Evolutionary conservation across 2,888 invertebrate species (phyloP), one percentile per base, ranked within the genome.

Genomic region (Serripes groenlandicus): DNA sequence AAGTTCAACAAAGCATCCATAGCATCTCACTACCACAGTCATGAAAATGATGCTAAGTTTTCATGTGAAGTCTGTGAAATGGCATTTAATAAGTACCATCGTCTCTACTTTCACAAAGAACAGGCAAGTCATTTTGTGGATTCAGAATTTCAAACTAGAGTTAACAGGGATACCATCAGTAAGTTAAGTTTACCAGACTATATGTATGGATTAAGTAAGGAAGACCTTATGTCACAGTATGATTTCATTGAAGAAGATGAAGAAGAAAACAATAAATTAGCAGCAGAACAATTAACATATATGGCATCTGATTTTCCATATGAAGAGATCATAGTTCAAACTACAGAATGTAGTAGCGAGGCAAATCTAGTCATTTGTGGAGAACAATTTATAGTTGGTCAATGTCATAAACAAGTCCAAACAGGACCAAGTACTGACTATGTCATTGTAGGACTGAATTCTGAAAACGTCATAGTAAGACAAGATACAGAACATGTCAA

Each of bases 251-350:
- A 35, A 35, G 56, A 56, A 3, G 56, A 49, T 15, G 49, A 49
- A 21, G 49, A 49, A 21, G 49, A 15, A 3, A 21, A 78, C 15
- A 37, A 78, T 26, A 74, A 75, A n/a, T 23, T 71, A 21, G 78
- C 78, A 21, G 78, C 78, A 30, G 71, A 82, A 34, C 82, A 82
- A 56, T 30, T 78, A 15, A 82, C 82, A 58, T 32, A 71, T 35
- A 72, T 82, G 82, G 81, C 79, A 7, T n/a, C 74, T 54, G 69
- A 70, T 21, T 42, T 69, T 9, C 30, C 30, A 69, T 30, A 69
- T 30, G 52, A 30, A 69, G 42, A 49, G 54, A 26, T 56, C 9
- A 56, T 71, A 5, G 32, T 71, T 15, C 54, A 71, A n/a, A 56
- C 56, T 7, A 3, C 66, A 66, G 66, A 35, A 42, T 37, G 7